These are phyloP conservation scores for Oenanthe oenanthe DNA, from an alignment of 2,113 vertebrate species.

Conservation along the genomic window DNA sequence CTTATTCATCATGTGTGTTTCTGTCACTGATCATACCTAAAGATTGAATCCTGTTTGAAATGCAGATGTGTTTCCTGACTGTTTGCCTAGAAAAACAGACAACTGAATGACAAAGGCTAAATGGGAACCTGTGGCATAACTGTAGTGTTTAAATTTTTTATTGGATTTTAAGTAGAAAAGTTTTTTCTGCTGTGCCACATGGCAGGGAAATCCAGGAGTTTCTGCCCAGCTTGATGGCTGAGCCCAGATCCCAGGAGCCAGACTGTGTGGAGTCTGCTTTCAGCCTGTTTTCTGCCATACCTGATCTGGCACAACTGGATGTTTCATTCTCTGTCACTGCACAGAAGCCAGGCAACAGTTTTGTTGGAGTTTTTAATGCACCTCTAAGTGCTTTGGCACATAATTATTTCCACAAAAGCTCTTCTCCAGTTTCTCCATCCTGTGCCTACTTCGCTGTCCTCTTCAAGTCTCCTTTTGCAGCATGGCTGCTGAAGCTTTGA, in stretches of 20 bases:
- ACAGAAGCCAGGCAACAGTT: not conserved
- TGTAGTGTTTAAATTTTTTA: not conserved
- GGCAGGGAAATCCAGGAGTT: not conserved
- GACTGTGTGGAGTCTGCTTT: not conserved
- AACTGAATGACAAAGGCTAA: not conserved
- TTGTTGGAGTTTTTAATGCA: not conserved
- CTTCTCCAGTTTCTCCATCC: not conserved
- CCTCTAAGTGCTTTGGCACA: not conserved
- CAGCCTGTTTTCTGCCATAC: not conserved
- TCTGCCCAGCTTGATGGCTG: not conserved
- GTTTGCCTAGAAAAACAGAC: not conserved
- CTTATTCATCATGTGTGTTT: not conserved
- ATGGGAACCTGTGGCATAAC: not conserved
- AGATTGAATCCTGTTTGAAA: not conserved
- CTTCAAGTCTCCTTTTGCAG: not conserved
- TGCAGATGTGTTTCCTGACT: not conserved
- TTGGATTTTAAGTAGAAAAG: not conserved
- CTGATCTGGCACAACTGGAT: not conserved
- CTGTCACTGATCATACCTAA: not conserved
- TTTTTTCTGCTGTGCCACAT: not conserved
- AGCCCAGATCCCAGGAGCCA: not conserved
- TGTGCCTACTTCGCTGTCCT: not conserved
- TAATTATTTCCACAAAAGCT: not conserved
- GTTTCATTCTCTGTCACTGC: not conserved
- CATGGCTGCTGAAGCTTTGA: not conserved